Percentiles rank a stretch among this genome's conserved stretches.
phyloP scores from a whole-genome alignment of 2,797 vertebrate species.

The Triplophysa bombifrons region DNA sequence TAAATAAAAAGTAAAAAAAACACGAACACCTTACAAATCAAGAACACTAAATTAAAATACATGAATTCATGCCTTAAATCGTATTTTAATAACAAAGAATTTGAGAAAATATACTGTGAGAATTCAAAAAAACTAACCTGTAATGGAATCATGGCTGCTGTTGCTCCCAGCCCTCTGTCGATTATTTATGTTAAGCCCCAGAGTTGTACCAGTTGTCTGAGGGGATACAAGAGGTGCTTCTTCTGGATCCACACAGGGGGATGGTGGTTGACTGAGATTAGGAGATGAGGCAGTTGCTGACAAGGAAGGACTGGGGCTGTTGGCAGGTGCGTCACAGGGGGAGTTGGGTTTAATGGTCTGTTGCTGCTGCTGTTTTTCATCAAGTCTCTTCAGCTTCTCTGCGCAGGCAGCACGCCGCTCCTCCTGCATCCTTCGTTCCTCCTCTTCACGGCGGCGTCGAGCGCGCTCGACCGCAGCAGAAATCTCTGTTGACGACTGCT shows the following conservation, averaged over 20 bases:
- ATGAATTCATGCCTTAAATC: too few species aligned
- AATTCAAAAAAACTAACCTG: conserved; percentile 69
- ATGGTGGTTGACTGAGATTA: conserved; percentile 77
- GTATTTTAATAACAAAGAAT: background rate
- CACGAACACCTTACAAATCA: background rate
- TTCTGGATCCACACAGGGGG: conserved; percentile 78
- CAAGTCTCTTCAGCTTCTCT: conserved; percentile 90
- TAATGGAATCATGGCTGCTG: conserved; percentile 83
- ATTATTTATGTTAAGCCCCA: conserved; percentile 59
- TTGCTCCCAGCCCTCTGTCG: conserved; percentile 81
- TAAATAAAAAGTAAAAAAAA: conserved; percentile 58
- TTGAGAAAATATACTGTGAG: background rate
- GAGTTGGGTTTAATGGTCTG: conserved; percentile 70
- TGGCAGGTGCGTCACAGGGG: conserved; percentile 70
- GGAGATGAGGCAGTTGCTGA: conserved; percentile 73
- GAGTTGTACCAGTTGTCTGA: conserved; percentile 52
- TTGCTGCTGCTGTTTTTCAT: conserved; percentile 87
- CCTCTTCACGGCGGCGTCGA: conserved; percentile 87
- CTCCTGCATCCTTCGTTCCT: conserved; percentile 92
- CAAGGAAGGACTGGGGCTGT: conserved; percentile 73
- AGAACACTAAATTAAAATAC: background rate
- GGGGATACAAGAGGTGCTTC: conserved; percentile 68
- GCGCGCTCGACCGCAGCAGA: conserved; percentile 90
- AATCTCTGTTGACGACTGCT: conserved; percentile 90
- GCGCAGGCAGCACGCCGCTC: conserved; percentile 91